A percentile compares a stretch with the other conserved stretches of the same genome.
Evolutionary conservation across 1,140 invertebrate genomes (phyloP).

Genomic region (Drosophila tristis): DNA sequence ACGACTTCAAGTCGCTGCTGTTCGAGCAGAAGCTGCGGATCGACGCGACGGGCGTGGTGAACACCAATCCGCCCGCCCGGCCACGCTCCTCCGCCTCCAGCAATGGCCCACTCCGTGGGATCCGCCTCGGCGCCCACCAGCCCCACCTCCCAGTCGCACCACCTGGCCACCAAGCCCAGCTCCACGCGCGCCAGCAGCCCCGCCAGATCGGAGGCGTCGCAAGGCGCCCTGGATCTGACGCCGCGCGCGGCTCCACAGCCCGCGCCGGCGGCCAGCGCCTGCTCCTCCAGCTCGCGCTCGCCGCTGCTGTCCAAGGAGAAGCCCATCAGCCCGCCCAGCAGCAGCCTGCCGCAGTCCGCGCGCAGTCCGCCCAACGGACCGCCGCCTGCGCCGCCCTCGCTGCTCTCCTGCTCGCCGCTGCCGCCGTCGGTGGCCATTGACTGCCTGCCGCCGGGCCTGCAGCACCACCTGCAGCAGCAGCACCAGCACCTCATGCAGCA

Average conservation of each 20-base stretch:
- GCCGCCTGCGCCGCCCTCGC: conserved; percentile 12
- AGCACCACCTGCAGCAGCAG: conserved; percentile 79
- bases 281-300: conserved; percentile 46
- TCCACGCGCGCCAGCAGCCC: conserved; percentile 51
- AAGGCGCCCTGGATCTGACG: conserved; percentile 87
- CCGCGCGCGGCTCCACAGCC: conserved; percentile 79
- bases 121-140: conserved; percentile 71
- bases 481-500: conserved; percentile 82
- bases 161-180: conserved; percentile 40
- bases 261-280: conserved; percentile 22
- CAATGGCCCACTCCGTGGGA: conserved; percentile 66
- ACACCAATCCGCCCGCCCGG: conserved; percentile 46
- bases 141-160: conserved; percentile 41
- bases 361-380: conserved; percentile 5
- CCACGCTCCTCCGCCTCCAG: conserved; percentile 64
- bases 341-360: conserved; percentile 47
- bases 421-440: conserved; percentile 66
- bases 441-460: conserved; percentile 71
- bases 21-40: conserved; percentile 81
- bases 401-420: conserved; percentile 55
- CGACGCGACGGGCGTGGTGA: conserved; percentile 67
- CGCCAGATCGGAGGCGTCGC: conserved; percentile 84
- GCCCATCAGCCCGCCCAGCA: conserved; percentile 38
- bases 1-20: conserved; percentile 77
- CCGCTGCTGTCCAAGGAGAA: conserved; percentile 52